Base-by-base conservation (phyloP, 2,113 vertebrate genomes). In the Neogobius melanostomus region DNA sequence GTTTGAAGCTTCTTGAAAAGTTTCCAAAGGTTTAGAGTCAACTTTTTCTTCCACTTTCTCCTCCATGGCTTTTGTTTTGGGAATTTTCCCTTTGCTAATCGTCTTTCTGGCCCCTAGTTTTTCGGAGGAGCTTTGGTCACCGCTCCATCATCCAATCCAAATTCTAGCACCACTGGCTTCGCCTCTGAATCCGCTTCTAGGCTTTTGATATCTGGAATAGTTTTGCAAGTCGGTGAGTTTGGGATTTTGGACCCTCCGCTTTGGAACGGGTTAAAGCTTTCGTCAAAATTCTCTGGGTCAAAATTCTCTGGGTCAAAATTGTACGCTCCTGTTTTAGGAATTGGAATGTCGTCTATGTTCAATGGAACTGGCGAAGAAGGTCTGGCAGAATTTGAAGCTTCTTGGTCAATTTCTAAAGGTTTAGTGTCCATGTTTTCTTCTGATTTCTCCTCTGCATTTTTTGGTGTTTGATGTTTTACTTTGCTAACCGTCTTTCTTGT, bases 401-500 rank as follows among this genome's bases (percentile, higher is more conserved):
- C 80, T 71, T 70, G 28, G 47, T 53, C n/a, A 8, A 66, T 64
- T 62, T 88, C 87, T 47, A 71, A 60, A 51, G 76, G 62, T 66
- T 43, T 63, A 36, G 11, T 4, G 6, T 72, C 61, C 28, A 36
- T 36, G 28, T 36, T 36, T 12, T 64, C 81, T 12, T 75, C 57
- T 49, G 8, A 64, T 84, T 88, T 85, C 1, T 93, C 86, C 28
- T 36, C 28, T 4, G 28, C 28, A 36, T 36, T 36, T 36, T 36
- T 36, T 36, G 28, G 28, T 57, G 89, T 91, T 47, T 90, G 92
- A 53, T 89, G 93, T 85, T 91, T 53, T 2, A n/a, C 64, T 78
- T 91, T 97, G 89, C 90, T 93, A 79, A 75, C 82, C 0, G 83
- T 89, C 81, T 95, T 97, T 83, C 91, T 94, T 3, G 67, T 72